These are phyloP conservation scores for Hydrolagus colliei DNA, from an alignment of 2,797 vertebrate species.

Conservation along the genomic window DNA sequence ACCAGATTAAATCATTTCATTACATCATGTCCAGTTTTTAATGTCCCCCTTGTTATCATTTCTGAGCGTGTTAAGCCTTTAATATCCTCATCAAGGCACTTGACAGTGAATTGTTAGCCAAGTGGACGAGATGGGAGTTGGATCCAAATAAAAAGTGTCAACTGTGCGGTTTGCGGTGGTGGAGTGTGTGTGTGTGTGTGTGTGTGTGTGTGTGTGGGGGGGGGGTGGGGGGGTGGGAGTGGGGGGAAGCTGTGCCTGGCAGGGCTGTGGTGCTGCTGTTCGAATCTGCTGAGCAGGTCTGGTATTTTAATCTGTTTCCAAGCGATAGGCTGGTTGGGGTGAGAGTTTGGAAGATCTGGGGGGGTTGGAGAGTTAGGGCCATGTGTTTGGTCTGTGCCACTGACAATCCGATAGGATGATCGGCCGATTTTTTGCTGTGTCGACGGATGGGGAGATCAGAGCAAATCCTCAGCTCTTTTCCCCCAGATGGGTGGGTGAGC, in stretches of 20 bases:
- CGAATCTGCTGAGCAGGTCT: slow-evolving; percentile 48
- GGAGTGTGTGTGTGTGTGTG: slow-evolving; percentile 34
- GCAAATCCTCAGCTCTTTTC: neutral
- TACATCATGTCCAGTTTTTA: neutral
- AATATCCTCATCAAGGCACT: slow-evolving; percentile 1
- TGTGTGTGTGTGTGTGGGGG: slow-evolving; percentile 26
- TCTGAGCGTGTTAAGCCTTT: neutral
- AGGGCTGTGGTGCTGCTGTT: slow-evolving; percentile 43
- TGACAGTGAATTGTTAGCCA: slow-evolving; percentile 3
- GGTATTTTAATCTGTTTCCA: slow-evolving; percentile 49
- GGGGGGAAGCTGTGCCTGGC: slow-evolving; percentile 36
- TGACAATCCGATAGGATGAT: neutral
- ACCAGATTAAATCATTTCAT: neutral
- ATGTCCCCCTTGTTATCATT: neutral
- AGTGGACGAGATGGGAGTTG: neutral
- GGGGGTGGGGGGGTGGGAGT: neutral
- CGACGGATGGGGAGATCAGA: neutral
- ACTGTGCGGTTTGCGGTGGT: slow-evolving; percentile 44
- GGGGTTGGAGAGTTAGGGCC: neutral
- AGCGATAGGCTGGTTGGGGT: slow-evolving; percentile 43
- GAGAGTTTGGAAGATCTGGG: slow-evolving; percentile 42
- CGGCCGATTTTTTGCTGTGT: slow-evolving; percentile 9
- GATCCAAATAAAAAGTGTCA: slow-evolving; percentile 39
- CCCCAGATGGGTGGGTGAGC: too few relatives aligned
- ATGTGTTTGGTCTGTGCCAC: neutral